Base-by-base conservation (phyloP, 1,140 invertebrate species). In the Nomia melanderi region DNA sequence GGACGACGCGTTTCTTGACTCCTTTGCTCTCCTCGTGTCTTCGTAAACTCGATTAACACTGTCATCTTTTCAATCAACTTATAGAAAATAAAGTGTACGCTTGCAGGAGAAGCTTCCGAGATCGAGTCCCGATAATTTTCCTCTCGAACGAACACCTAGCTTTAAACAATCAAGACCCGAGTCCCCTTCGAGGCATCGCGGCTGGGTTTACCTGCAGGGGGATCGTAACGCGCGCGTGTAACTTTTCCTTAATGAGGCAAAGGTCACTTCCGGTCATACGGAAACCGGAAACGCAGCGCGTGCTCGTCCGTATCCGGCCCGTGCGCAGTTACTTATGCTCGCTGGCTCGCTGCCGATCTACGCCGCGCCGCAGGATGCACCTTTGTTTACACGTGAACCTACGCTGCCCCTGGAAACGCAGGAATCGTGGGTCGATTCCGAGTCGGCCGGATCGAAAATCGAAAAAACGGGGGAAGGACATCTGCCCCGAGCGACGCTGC, bases 251-350 rank as follows among this genome's bases (percentile, higher is more conserved):
- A 82, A 86, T 65, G 53, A 85, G 57, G n/a, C 62, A 82, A 79
- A 83, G 81, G 84, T 86, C 73, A 81, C 74, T 86, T 86, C 85
- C 84, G 84, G 76, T 70, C 81, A 64, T 59, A 64, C 78, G 41
- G 47, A 83, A 85, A 83, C 23, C 84, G 85, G 85, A 86, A 84
- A 82, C 76, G 67, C 20, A 81, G 73, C 81, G 78, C 85, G 85
- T 86, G 85, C 84, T 83, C 60, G 59, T n/a, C 74, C 50, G 72
- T 81, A 83, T 86, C 85, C 85, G 81, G 81, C 41, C 31, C 23
- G 56, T 7, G 36, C n/a, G 50, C 12, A 14, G n/a, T 12, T 44
- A 12, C n/a, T 31, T 25, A 33, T 47, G 57, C 50, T 20, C 71
- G 65, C 50, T n/a, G n/a, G 59, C 53, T 14, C 41, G 8, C 36